Evolutionary conservation across 2,113 vertebrate species (phyloP).

Genomic region (Lipotes vexillifer): DNA sequence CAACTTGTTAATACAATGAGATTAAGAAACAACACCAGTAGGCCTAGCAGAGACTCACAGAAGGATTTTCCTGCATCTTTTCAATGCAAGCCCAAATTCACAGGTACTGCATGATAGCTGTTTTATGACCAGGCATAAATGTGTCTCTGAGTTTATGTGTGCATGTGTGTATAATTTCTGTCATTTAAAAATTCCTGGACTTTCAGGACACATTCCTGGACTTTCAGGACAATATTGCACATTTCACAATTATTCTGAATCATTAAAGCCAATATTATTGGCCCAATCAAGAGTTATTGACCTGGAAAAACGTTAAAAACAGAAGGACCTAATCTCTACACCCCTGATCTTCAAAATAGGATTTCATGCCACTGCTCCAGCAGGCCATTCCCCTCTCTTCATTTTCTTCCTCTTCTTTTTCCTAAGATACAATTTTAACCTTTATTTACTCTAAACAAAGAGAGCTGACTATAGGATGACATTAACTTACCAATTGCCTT

Average conservation of each 20-base stretch:
- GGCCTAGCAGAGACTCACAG: neutral
- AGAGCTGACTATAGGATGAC: neutral
- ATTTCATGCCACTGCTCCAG: neutral
- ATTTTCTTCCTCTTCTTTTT: neutral
- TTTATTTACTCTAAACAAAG: neutral
- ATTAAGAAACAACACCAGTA: neutral
- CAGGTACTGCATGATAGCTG: neutral
- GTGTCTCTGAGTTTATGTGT: neutral
- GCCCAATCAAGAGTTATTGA: neutral
- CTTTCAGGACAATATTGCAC: neutral
- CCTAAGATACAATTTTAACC: neutral
- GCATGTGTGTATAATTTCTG: neutral
- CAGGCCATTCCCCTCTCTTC: neutral
- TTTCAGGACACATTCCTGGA: neutral
- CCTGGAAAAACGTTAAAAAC: neutral
- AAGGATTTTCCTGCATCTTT: neutral
- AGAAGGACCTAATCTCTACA: neutral
- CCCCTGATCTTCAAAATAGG: neutral
- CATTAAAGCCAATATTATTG: neutral
- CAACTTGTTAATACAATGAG: neutral
- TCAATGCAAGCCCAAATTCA: neutral
- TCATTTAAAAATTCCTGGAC: neutral
- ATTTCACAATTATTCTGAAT: neutral
- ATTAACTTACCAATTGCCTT: neutral
- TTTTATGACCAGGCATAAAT: neutral